phyloP scores from a whole-genome alignment of 2,113 vertebrate species.

The Calonectris borealis region DNA sequence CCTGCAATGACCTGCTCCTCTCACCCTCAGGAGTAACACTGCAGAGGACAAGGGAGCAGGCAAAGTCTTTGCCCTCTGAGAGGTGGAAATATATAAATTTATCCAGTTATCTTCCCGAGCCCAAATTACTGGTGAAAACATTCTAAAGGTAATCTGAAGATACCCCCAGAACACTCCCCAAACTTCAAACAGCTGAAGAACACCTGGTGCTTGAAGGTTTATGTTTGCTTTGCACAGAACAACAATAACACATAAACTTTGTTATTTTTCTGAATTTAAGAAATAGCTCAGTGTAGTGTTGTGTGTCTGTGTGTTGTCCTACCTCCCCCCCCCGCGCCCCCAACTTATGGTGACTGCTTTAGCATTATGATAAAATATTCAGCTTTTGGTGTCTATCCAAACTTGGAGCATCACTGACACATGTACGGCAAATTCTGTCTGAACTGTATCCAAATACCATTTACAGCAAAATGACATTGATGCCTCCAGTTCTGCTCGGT shows the following conservation, averaged over 20 bases:
- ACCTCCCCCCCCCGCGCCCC: too few species aligned
- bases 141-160: not conserved
- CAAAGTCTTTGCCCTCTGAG: not conserved
- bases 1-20: not conserved
- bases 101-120: not conserved
- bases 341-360: rapidly evolving
- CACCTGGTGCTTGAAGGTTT: not conserved
- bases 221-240: not conserved
- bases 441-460: not conserved
- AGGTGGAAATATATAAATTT: not conserved
- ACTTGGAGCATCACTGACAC: not conserved
- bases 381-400: not conserved
- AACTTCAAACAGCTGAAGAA: not conserved
- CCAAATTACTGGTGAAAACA: not conserved
- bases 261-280: not conserved
- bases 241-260: not conserved
- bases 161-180: not conserved
- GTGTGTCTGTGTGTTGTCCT: not conserved
- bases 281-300: not conserved
- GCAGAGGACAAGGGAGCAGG: not conserved
- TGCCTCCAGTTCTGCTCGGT: not conserved
- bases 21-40: not conserved
- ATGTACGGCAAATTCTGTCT: not conserved
- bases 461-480: not conserved
- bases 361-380: not conserved